Evolutionary conservation across 2,888 invertebrate genomes (phyloP).

Genomic region (Bellardia bayeri): DNA sequence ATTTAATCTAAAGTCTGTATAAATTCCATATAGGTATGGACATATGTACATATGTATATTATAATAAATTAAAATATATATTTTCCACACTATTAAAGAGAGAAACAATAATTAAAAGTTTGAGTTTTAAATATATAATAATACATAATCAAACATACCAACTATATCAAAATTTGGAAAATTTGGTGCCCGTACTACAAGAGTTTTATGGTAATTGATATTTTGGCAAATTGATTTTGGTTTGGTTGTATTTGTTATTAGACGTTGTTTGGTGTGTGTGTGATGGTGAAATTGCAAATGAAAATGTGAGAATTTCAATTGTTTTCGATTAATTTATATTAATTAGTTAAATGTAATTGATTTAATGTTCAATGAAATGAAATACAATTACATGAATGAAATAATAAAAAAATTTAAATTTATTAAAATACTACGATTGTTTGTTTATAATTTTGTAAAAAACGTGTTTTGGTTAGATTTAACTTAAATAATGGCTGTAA

Average conservation of each 20-base stretch:
- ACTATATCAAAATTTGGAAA: constrained; percentile 87
- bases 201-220: constrained; percentile 23
- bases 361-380: background rate
- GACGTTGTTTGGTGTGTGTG: background rate
- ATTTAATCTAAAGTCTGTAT: background rate
- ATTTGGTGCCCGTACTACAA: constrained; percentile 86
- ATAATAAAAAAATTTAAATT: too few relatives aligned
- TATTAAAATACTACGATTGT: too few relatives aligned
- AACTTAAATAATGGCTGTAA: too few relatives aligned
- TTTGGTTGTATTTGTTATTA: constrained; percentile 21
- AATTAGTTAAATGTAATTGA: background rate
- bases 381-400: too few relatives aligned
- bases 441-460: too few relatives aligned
- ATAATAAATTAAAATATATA: background rate
- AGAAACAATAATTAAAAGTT: background rate
- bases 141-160: constrained; percentile 84
- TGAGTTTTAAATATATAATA: background rate
- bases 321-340: constrained; percentile 2
- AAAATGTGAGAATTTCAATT: constrained; percentile 36
- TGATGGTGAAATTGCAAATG: constrained; percentile 24
- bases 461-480: too few relatives aligned
- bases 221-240: constrained; percentile 3
- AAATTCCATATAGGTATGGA: too few relatives aligned
- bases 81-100: background rate
- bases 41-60: too few relatives aligned